phyloP scores from a whole-genome alignment of 2,797 vertebrate species.

The Diceros bicornis region DNA sequence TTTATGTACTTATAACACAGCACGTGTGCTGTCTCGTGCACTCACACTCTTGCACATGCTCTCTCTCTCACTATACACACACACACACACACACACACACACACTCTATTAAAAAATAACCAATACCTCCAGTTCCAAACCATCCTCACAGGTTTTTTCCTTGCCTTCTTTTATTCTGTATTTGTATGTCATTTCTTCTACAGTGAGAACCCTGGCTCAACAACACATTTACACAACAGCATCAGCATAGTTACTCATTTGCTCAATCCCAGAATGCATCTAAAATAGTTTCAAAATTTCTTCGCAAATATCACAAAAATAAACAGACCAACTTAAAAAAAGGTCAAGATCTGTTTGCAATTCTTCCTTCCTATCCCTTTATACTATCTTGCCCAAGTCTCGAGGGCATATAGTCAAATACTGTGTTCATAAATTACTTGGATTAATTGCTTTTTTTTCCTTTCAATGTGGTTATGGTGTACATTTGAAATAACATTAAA shows the following conservation, averaged over 20 bases:
- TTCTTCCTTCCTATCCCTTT: background rate
- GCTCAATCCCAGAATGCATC: background rate
- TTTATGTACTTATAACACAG: background rate
- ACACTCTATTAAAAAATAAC: background rate
- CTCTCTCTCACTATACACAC: background rate
- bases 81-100: too few relatives aligned
- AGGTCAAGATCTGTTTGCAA: background rate
- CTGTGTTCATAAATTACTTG: background rate
- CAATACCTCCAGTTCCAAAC: background rate
- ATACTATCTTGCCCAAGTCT: background rate
- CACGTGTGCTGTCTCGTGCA: background rate
- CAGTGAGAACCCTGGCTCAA: background rate
- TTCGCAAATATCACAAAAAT: background rate
- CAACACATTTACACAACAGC: background rate
- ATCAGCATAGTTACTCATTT: background rate
- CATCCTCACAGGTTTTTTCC: background rate
- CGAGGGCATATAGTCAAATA: slow-evolving; percentile 23
- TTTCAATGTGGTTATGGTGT: background rate
- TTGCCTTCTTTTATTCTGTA: background rate
- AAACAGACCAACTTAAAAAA: slow-evolving; percentile 10
- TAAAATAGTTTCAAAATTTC: background rate
- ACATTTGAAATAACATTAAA: background rate
- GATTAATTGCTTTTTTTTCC: background rate
- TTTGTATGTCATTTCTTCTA: background rate
- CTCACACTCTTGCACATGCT: background rate